Evolutionary conservation across 2,797 vertebrate genomes (phyloP).

Genomic region (Glossophaga mutica): DNA sequence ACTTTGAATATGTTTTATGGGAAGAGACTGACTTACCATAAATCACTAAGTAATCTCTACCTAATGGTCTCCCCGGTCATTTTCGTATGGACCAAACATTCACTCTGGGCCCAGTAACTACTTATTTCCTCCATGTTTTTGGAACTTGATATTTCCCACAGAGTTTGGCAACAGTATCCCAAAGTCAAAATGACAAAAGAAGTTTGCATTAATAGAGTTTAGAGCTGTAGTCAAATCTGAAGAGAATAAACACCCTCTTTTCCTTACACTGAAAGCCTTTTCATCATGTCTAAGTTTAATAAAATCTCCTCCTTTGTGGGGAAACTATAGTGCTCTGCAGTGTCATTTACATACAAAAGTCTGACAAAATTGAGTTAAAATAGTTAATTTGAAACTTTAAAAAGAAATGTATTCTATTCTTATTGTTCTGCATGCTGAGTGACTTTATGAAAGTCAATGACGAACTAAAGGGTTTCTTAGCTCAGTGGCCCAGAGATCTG

Average conservation of each 20-base stretch:
- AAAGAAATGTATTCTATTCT: neutral
- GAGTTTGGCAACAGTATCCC: slow-evolving; percentile 59
- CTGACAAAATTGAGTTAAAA: neutral
- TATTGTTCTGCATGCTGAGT: neutral
- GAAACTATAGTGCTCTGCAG: neutral
- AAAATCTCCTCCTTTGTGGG: neutral
- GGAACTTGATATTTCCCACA: slow-evolving; percentile 61
- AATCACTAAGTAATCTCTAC: neutral
- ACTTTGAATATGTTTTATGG: neutral
- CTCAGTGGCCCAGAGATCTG: neutral
- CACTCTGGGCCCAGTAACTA: neutral
- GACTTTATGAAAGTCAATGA: neutral
- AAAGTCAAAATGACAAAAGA: slow-evolving; percentile 48
- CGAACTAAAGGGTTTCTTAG: neutral
- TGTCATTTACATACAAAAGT: slow-evolving; percentile 7
- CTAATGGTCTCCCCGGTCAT: neutral
- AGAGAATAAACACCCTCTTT: slow-evolving; percentile 21
- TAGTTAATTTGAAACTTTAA: neutral
- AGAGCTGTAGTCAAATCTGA: slow-evolving; percentile 55
- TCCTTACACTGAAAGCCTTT: slow-evolving; percentile 21
- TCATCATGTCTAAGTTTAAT: neutral
- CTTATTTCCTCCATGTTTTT: slow-evolving; percentile 11
- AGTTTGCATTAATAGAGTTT: slow-evolving; percentile 60
- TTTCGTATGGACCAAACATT: neutral
- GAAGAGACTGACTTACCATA: neutral